A percentile compares a stretch with the other conserved stretches of the same genome.
These are phyloP conservation scores for Diplodus puntazzo DNA, from an alignment of 2,797 vertebrate species.

Conservation along the genomic window DNA sequence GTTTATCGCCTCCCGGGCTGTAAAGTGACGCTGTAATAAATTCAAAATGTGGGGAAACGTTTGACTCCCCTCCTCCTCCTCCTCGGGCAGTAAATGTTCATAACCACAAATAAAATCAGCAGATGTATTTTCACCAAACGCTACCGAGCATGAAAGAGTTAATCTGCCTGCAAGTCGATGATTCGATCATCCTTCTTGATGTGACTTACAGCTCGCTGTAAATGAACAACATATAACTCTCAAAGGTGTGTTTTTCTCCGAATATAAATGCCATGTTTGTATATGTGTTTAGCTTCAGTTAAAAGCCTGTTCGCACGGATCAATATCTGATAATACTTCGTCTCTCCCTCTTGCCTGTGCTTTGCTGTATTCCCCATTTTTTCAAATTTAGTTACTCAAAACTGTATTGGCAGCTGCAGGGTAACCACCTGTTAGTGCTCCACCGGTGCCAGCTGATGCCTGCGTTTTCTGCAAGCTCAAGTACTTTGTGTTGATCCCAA, in stretches of 20 bases:
- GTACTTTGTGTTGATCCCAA: conserved; percentile 51
- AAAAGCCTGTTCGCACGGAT: background rate
- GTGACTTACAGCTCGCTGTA: background rate
- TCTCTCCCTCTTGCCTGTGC: background rate
- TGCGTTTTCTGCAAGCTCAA: conserved; percentile 44
- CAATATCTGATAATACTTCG: background rate
- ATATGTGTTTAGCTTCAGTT: background rate
- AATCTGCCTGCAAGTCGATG: background rate
- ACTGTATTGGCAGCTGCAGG: conserved; percentile 19
- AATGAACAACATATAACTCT: background rate
- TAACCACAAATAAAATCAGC: background rate
- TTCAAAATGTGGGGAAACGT: background rate
- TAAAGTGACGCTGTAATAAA: conserved; percentile 1
- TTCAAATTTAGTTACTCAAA: background rate
- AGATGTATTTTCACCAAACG: background rate
- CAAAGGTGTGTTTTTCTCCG: background rate
- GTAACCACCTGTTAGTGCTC: conserved; percentile 33
- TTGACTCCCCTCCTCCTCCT: background rate
- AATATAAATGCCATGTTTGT: conserved; percentile 5
- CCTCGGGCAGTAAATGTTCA: background rate
- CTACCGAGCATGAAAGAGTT: background rate
- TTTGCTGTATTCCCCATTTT: background rate
- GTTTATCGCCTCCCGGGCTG: background rate
- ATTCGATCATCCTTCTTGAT: background rate
- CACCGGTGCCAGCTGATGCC: conserved; percentile 34